These are phyloP conservation scores for Thunnus albacares DNA, from an alignment of 2,797 vertebrate genomes.

Conservation along the genomic window DNA sequence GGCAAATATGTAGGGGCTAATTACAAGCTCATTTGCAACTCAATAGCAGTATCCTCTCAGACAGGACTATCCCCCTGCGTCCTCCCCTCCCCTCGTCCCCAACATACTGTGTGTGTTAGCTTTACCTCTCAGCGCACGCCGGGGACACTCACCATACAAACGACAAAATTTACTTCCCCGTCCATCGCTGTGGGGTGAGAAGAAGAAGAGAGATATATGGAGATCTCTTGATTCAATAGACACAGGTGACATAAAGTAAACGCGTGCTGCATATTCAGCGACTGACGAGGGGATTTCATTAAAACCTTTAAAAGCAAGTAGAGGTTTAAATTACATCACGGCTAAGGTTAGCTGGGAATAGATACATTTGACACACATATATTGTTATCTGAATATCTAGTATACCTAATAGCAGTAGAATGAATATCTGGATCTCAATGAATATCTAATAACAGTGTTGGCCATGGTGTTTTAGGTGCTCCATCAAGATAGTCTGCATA, in stretches of 20 bases:
- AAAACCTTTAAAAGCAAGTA: background rate
- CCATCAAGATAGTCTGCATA: too few relatives aligned
- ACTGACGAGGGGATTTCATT: background rate
- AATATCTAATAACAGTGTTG: too few relatives aligned
- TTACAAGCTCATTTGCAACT: constrained; percentile 88
- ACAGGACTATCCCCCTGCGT: constrained; percentile 64
- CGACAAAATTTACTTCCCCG: constrained; percentile 63
- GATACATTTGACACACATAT: too few relatives aligned
- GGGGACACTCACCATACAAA: constrained; percentile 68
- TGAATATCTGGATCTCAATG: too few relatives aligned
- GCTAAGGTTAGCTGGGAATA: too few relatives aligned
- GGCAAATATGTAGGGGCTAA: constrained; percentile 86
- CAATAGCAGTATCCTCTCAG: constrained; percentile 82
- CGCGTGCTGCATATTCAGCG: background rate
- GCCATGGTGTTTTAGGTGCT: too few relatives aligned
- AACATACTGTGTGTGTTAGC: constrained; percentile 57
- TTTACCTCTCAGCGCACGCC: constrained; percentile 56
- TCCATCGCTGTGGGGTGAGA: constrained; percentile 44
- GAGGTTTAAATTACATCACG: background rate
- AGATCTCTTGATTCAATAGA: constrained; percentile 55
- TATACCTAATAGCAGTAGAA: too few relatives aligned
- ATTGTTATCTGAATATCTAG: too few relatives aligned
- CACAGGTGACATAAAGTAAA: constrained; percentile 49
- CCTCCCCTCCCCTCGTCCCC: constrained; percentile 36
- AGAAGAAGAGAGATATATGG: constrained; percentile 6